Base-by-base conservation (phyloP, 2,888 invertebrate genomes). In the Pyrocoelia pectoralis region DNA sequence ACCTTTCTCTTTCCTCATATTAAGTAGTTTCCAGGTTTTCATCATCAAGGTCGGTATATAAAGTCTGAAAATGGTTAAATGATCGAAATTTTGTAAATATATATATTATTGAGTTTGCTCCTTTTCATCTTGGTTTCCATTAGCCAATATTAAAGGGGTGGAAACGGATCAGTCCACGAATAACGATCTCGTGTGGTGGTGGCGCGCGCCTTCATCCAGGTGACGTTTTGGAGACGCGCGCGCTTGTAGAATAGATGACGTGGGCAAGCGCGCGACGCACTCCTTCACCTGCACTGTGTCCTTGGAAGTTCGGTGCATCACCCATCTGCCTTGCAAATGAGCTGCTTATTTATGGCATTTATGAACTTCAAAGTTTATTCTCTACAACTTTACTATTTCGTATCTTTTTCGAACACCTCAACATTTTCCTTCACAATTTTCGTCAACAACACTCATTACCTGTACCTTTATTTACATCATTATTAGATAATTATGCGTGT, bases 241-340 rank as follows among this genome's bases (percentile, higher is more conserved):
- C 73, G 72, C 72, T 59, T 50, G 62, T 65, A 55, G 58, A 59
- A 65, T 57, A 66, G 62, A 56, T 67, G 68, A 61, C 56, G 64
- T 64, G 67, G 73, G 73, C 73, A 71, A 60, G 70, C 52, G 61
- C 57, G 58, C 61, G 61, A 41, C 52, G 63, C 50, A 58, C 57
- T 46, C 38, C 60, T 49, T 61, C 50, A 65, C 63, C 66, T 62
- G 62, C 66, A 63, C 38, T 61, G 68, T 76, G 78, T 76, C 79
- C 79, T 80, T 80, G 79, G 77, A 69, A 72, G 70, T 73, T 73
- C 74, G 76, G 77, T 79, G 79, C 78, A 79, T 80, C 78, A 76
- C 78, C 77, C 74, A 74, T 81, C 80, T 80, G 81, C 80, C 80
- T 80, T 80, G 80, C 80, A 81, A 81, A 81, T 81, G 78, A 80